phyloP scores from a whole-genome alignment of 2,113 vertebrate genomes.

The Lycaon pictus region DNA sequence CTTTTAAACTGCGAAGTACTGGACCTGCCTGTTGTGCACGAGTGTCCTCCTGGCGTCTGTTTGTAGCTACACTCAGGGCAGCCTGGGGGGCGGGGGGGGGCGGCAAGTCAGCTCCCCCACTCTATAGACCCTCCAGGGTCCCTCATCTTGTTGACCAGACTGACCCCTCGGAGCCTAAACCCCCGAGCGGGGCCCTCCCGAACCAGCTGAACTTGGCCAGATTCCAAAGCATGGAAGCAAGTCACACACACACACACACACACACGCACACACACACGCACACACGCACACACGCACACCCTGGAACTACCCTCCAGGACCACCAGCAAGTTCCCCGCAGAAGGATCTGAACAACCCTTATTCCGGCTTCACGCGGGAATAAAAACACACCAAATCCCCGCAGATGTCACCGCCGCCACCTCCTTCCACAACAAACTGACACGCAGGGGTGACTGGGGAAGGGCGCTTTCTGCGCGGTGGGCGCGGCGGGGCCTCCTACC shows the following conservation, averaged over 20 bases:
- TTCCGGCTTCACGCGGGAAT: neutral
- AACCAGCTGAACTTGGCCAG: neutral
- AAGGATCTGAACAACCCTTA: neutral
- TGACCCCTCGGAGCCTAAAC: neutral
- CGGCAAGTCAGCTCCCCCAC: rapidly evolving
- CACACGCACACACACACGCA: neutral
- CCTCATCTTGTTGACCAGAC: neutral
- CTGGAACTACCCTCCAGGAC: neutral
- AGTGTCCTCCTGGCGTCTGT: neutral
- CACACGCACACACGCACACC: neutral
- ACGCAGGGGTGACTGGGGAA: neutral
- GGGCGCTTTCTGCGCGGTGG: neutral
- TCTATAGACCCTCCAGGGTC: too few relatives aligned
- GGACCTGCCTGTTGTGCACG: neutral
- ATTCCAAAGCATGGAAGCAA: neutral
- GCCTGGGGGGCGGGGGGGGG: neutral
- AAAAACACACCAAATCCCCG: neutral
- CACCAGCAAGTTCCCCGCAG: neutral
- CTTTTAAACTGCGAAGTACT: neutral
- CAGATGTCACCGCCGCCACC: neutral
- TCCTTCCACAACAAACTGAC: neutral
- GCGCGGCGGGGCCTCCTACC: conserved; percentile 43
- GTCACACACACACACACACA: neutral
- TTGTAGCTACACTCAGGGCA: neutral
- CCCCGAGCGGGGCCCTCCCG: neutral